Conservation (phyloP, 2,888 invertebrate species). For the Osmoderma eremita region DNA sequence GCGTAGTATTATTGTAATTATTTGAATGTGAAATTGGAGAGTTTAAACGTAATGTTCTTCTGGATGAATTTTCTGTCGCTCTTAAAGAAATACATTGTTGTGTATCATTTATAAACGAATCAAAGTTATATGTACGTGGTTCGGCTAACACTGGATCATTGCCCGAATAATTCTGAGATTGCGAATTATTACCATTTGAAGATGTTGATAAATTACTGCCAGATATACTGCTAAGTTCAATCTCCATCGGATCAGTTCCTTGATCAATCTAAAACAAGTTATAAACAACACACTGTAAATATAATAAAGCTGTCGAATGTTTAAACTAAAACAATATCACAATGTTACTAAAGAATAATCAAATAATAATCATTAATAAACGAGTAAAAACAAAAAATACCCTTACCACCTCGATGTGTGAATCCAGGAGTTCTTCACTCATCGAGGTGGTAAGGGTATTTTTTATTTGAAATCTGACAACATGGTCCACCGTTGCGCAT, state of each 20-base stretch:
- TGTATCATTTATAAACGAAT: not conserved
- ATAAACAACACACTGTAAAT: not conserved
- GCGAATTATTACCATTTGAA: slow-evolving; percentile 44
- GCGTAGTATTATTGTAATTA: not conserved
- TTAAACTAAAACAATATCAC: no score
- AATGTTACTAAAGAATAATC: no score
- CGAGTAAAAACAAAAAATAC: no score
- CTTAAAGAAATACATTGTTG: slow-evolving; percentile 1
- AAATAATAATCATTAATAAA: no score
- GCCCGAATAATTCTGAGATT: slow-evolving; percentile 45
- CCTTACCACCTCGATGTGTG: no score
- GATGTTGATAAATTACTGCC: slow-evolving; percentile 60
- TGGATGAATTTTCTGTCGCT: not conserved
- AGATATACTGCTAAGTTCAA: slow-evolving; percentile 60
- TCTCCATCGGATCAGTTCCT: slow-evolving; percentile 77
- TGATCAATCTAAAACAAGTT: slow-evolving; percentile 69
- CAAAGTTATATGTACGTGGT: not conserved
- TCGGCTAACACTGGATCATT: not conserved
- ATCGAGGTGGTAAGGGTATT: no score
- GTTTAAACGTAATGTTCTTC: not conserved
- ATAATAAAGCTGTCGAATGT: no score
- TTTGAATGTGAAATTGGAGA: not conserved
- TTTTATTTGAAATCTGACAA: no score
- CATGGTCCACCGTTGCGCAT: no score
- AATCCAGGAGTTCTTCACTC: no score